Evolutionary conservation across 2,797 vertebrate genomes (phyloP), one percentile per base, ranked within the genome.

Genomic region (Dallia pectoralis): DNA sequence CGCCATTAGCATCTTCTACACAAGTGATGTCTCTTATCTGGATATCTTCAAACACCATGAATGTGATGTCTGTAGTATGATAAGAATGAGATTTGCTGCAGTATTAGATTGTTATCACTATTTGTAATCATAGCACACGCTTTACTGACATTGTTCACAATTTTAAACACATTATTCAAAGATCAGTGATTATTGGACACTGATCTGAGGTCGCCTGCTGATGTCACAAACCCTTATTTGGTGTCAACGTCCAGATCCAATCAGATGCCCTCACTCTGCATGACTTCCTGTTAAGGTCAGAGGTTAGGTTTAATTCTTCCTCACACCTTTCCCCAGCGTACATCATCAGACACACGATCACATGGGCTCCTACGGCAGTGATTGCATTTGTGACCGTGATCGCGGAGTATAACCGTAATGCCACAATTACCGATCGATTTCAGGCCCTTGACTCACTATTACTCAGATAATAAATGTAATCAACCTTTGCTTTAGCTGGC

Each of bases 381-480:
- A 92, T 90, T 89, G 80, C 81, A 78, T 89, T 79, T 81, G 79
- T 86, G 88, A 86, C 77, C 75, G 33, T 7, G 33, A 67, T 78
- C 71, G 76, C 71, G 76, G 83, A 86, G 81, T 87, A 80, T 83
- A 85, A 82, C 80, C 83, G 87, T 76, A 87, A 84, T 30, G 9
- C 84, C 83, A 86, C 90, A 89, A 89, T 87, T 79, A 90, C 80
- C 87, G 85, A 89, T 89, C 90, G 89, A 91, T 92, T 87, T 85
- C 75, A 74, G 79, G 69, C 16, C 68, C 70, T 73, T 79, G 77
- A 85, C 73, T 70, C 36, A 73, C n/a, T 88, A 87, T 87, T 87
- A 84, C 88, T 84, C 87, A 78, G 78, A 84, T 74, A 16, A 74
- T 71, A 81, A 90, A 90, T 89, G 86, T 77, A 91, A 91, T 91